A percentile compares a stretch with the other conserved stretches of the same genome.
phyloP scores from a whole-genome alignment of 2,113 vertebrate species.

The Delphinapterus leucas region DNA sequence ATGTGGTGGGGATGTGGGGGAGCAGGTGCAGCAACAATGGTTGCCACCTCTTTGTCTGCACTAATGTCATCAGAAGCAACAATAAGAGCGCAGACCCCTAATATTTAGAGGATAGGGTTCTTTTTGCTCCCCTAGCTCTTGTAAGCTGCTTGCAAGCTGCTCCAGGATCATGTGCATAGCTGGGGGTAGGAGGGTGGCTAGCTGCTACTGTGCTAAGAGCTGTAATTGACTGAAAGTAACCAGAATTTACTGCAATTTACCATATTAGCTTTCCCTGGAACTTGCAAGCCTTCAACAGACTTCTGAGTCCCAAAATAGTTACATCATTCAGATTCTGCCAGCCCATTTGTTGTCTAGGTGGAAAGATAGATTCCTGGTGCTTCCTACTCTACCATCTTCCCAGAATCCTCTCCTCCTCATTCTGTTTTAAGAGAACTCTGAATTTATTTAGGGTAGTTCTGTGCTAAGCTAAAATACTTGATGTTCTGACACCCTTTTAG shows the following conservation, averaged over 20 bases:
- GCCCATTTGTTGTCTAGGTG: neutral
- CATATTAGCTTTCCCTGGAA: neutral
- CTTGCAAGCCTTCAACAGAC: neutral
- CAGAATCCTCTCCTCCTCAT: neutral
- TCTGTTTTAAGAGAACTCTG: neutral
- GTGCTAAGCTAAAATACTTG: conserved; percentile 5
- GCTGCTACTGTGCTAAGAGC: neutral
- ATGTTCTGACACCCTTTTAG: neutral
- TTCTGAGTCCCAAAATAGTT: neutral
- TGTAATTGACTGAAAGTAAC: neutral
- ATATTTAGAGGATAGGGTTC: neutral
- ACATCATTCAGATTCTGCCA: neutral
- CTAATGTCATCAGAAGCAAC: neutral
- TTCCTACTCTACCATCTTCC: neutral
- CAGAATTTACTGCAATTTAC: neutral
- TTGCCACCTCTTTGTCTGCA: neutral
- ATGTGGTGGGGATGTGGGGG: too few species aligned
- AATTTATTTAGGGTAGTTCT: conserved; percentile 15
- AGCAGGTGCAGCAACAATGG: neutral
- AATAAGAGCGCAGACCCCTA: neutral
- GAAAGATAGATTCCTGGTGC: neutral
- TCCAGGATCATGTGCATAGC: neutral
- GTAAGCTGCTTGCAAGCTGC: neutral
- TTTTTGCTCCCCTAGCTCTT: neutral
- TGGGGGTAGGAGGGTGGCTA: neutral